Evolutionary conservation across 92 coral and sea anemone genomes (phyloP), one percentile per base, ranked within the genome.

Genomic region (Desmophyllum pertusum): DNA sequence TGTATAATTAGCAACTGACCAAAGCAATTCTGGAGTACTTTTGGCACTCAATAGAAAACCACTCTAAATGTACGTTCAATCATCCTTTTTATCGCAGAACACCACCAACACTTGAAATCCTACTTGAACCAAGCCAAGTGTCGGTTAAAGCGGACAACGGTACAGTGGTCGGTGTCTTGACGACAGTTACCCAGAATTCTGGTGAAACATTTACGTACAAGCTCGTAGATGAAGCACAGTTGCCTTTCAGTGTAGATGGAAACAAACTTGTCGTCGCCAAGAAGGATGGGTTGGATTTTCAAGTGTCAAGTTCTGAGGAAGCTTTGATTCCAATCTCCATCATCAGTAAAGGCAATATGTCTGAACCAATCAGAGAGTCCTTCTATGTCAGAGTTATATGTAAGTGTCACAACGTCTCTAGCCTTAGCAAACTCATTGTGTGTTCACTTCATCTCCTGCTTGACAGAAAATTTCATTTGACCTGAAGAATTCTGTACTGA

Each of bases 141-240:
- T 93, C 97, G 38, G 84, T 88, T 40, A 79, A 85, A 21, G 94
- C 94, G 1, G 74, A 36, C 13, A 74, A 76, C 48, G 95, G 94
- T 27, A 75, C 91, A 9, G 68, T 88, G 19, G 85, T 93, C 17
- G 93, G 94, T 1, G 33, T 59, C 30, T 80, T 93, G 40, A 68
- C 84, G 2, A 88, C 97, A 48, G 41, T 70, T 14, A 84, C 91
- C 10, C 81, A 77, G 14, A 40, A 83, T 39, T 90, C 87, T 6
- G 70, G 81, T 2, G 97, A 93, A 70, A 78, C 90, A 14, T 91
- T 91, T 41, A 74, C 83, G 0, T 93, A 93, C 48, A 67, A 40
- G 23, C 88, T 93, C 5, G 38, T 80, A 18, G 85, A 91, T 37
- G 62, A 84, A 27, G 86, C 81, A 2, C 66, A 76, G 61, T 25